These are phyloP conservation scores for Eufriesea mexicana DNA, from an alignment of 1,140 invertebrate species.

Conservation along the genomic window DNA sequence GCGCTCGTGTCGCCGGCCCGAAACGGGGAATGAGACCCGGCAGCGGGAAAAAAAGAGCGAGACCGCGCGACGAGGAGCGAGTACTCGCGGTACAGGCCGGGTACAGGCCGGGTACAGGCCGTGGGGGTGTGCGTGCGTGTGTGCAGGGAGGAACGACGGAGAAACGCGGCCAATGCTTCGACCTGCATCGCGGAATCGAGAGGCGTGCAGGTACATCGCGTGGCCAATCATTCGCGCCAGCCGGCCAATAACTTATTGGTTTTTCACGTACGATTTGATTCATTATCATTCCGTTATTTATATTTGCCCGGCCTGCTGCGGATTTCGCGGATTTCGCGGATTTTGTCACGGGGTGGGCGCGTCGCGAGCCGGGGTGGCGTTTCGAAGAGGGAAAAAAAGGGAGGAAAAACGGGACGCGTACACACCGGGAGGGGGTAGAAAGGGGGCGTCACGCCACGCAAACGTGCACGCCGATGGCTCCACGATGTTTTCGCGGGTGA, in stretches of 20 bases:
- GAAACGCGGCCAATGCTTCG: slow-evolving; percentile 5
- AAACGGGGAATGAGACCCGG: slow-evolving; percentile 54
- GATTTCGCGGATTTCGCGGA: slow-evolving; percentile 66
- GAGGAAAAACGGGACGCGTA: slow-evolving; percentile 32
- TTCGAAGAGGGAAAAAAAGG: neutral
- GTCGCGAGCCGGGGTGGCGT: neutral
- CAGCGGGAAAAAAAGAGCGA: slow-evolving; percentile 21
- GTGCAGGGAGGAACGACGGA: neutral
- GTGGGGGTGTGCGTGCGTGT: neutral
- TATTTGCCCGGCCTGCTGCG: slow-evolving; percentile 75
- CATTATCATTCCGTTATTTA: slow-evolving; percentile 81
- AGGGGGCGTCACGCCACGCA: slow-evolving; percentile 14
- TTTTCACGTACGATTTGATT: slow-evolving; percentile 80
- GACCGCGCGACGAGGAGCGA: slow-evolving; percentile 14
- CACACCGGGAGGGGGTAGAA: slow-evolving; percentile 20
- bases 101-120: neutral
- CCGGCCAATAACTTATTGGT: slow-evolving; percentile 79
- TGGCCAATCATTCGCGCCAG: slow-evolving; percentile 78
- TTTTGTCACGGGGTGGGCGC: slow-evolving; percentile 48
- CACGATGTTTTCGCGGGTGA: slow-evolving; percentile 7
- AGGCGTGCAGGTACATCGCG: slow-evolving; percentile 54
- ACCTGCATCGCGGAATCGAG: slow-evolving; percentile 25
- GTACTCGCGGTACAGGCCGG: neutral
- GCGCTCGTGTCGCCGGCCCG: slow-evolving; percentile 64
- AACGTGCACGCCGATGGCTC: neutral